Percentiles rank a stretch among this genome's conserved stretches.
Evolutionary conservation across 1,140 invertebrate species (phyloP).

Genomic region (Bicyclus anynana): DNA sequence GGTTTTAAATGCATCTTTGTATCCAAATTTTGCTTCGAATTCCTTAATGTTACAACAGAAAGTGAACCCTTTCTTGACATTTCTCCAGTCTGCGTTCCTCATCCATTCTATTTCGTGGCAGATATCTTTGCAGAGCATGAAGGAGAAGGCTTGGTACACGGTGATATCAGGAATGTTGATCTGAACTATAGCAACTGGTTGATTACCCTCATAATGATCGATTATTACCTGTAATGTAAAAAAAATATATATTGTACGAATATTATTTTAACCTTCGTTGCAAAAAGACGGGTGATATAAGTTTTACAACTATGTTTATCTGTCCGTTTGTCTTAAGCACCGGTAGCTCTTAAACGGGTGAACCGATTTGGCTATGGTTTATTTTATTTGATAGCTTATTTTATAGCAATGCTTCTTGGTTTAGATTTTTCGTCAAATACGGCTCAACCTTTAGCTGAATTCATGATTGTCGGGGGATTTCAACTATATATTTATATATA

Average conservation of each 20-base stretch:
- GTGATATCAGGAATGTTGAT: slow-evolving; percentile 51
- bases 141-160: slow-evolving; percentile 23
- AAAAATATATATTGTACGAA: neutral
- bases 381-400: too few relatives aligned
- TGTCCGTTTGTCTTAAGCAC: too few relatives aligned
- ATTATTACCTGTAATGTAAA: slow-evolving; percentile 55
- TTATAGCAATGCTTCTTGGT: too few relatives aligned
- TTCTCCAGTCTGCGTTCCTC: slow-evolving; percentile 26
- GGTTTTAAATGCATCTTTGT: neutral
- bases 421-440: too few relatives aligned
- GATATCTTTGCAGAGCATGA: slow-evolving; percentile 47
- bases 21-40: slow-evolving; percentile 43
- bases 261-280: neutral
- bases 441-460: too few relatives aligned
- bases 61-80: slow-evolving; percentile 44
- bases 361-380: too few relatives aligned
- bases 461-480: too few relatives aligned
- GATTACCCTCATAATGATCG: slow-evolving; percentile 28
- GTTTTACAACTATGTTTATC: too few relatives aligned
- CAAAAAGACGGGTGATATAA: too few relatives aligned
- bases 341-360: too few relatives aligned
- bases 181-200: slow-evolving; percentile 51
- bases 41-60: slow-evolving; percentile 51
- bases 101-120: slow-evolving; percentile 46
- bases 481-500: too few relatives aligned